These are phyloP conservation scores for Rhagophthalmus giganteus DNA, from an alignment of 2,888 invertebrate species.

Conservation along the genomic window DNA sequence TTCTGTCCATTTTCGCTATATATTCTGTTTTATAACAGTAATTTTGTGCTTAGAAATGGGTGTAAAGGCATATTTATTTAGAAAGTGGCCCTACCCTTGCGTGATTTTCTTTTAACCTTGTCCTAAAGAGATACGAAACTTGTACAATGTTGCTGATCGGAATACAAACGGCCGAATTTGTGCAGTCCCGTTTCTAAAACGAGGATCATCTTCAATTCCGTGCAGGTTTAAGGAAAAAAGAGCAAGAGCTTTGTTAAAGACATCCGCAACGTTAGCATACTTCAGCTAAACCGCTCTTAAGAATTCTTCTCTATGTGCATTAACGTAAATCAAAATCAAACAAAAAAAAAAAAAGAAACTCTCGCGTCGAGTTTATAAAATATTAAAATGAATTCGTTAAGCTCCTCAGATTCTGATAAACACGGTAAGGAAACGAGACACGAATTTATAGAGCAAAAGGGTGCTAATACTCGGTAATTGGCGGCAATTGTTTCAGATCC, in stretches of 20 bases:
- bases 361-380: neutral
- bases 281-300: constrained; percentile 31
- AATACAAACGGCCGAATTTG: constrained; percentile 54
- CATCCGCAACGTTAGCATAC: constrained; percentile 44
- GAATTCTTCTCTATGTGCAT: constrained; percentile 7
- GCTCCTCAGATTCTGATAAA: too few species aligned
- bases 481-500: constrained; percentile 66
- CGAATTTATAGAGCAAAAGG: constrained; percentile 13
- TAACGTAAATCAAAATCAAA: constrained; percentile 9
- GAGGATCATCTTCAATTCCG: constrained; percentile 42
- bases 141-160: constrained; percentile 44
- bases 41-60: constrained; percentile 25
- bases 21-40: constrained; percentile 19
- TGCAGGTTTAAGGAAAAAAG: constrained; percentile 36
- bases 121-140: constrained; percentile 52
- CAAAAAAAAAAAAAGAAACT: neutral
- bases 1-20: constrained; percentile 11
- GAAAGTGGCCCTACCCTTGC: constrained; percentile 26
- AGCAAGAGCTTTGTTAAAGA: constrained; percentile 36
- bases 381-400: neutral
- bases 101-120: constrained; percentile 31
- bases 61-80: constrained; percentile 26
- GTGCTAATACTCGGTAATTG: constrained; percentile 20
- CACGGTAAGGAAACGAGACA: neutral
- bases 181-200: constrained; percentile 39